Evolutionary conservation across 2,888 invertebrate genomes (phyloP), one percentile per base, ranked within the genome.

Genomic region (Drosophila helvetica): DNA sequence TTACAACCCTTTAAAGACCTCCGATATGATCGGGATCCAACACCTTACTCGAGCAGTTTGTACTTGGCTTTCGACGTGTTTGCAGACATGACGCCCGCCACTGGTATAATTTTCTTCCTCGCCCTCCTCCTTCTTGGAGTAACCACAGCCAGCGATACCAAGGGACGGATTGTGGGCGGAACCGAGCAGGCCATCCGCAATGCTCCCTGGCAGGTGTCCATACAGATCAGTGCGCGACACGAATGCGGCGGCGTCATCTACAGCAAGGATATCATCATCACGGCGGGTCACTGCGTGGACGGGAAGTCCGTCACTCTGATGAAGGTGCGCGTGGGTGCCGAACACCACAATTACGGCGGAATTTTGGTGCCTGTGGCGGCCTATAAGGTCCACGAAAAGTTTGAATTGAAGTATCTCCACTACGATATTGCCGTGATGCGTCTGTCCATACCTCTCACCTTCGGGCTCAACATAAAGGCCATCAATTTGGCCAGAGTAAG

Each of bases 201-300:
- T 45, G 82, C 79, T 30, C 91, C 91, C 9, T 89, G 86, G 79
- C 86, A 86, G 68, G 79, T 80, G 4, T 90, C 90, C 25, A 57
- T 90, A 12, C 80, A 82, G 50, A 50, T 76, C 18, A 85, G 91
- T 38, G 93, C 92, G 0, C 85, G 91, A 0, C 94, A 94, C 76
- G 85, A 91, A 0, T 94, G 94, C 73, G 94, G 94, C 0, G 94
- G 93, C 0, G 89, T 93, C 7, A 90, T 94, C 30, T 92, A 92
- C 53, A 88, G 88, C 51, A 91, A 93, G 60, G 93, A 93, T 48
- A 78, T 82, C 5, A 90, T 93, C 1, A 68, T 94, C 1, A 94
- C 94, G 0, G 94, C 94, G 7, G 94, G 94, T 0, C 78, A 85
- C 27, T 85, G 85, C 42, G 58, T 85, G 18, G 50, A 33, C 9